Conservation (phyloP, 2,888 invertebrate species). For the Brachylomia viminalis region DNA sequence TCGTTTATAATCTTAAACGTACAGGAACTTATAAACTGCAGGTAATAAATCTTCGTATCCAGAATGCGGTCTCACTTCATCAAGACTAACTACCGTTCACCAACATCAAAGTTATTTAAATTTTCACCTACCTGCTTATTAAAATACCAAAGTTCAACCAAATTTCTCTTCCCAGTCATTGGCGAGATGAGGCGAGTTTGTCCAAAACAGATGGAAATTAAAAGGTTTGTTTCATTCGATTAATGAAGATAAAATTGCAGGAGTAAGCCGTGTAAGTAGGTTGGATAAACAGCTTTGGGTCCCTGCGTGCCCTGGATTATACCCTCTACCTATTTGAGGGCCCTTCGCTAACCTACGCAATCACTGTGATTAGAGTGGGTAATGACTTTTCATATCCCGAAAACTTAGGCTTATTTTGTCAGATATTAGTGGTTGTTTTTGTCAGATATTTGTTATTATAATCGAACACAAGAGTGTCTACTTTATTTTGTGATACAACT, state of each 20-base stretch:
- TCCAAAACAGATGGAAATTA: conserved; percentile 46
- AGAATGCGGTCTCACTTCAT: conserved; percentile 47
- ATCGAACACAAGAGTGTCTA: background rate
- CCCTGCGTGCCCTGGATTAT: conserved; percentile 60
- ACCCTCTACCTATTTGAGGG: conserved; percentile 39
- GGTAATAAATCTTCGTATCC: conserved; percentile 18
- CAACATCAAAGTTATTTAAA: conserved; percentile 39
- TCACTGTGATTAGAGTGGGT: conserved; percentile 48
- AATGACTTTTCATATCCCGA: conserved; percentile 46
- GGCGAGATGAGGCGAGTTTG: conserved; percentile 25
- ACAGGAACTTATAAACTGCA: background rate
- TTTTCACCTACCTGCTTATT: conserved; percentile 38
- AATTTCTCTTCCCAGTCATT: conserved; percentile 37
- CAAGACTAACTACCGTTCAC: conserved; percentile 25
- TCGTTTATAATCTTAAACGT: no score
- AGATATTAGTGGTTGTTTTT: conserved; percentile 10
- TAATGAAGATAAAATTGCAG: conserved; percentile 64
- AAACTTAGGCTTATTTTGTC: background rate
- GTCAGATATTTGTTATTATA: background rate
- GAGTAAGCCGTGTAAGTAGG: conserved; percentile 60
- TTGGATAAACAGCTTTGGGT: conserved; percentile 66
- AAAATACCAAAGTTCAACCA: conserved; percentile 45
- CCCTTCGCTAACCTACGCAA: conserved; percentile 50
- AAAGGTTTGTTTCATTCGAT: conserved; percentile 50
- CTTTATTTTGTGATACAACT: background rate